Evolutionary conservation across 2,888 invertebrate genomes (phyloP).

Genomic region (Chloroclysta siterata): DNA sequence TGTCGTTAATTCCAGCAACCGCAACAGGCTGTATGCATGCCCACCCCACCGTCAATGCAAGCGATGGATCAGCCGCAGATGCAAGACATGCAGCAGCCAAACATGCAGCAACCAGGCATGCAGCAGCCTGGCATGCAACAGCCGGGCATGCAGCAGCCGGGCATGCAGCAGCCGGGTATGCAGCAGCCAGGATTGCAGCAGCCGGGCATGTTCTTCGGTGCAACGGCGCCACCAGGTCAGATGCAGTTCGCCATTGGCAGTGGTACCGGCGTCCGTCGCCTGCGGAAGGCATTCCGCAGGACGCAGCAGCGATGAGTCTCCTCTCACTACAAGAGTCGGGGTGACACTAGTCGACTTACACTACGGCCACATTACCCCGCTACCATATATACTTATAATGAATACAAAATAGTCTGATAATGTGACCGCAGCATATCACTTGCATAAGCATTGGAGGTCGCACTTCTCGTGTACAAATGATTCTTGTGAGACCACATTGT

Average conservation of each 20-base stretch:
- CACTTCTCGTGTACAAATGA: not conserved
- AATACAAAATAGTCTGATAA: not conserved
- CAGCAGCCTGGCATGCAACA: slow-evolving; percentile 7
- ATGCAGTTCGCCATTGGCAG: slow-evolving; percentile 69
- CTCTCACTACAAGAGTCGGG: not conserved
- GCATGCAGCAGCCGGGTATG: slow-evolving; percentile 17
- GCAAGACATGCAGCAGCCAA: slow-evolving; percentile 21
- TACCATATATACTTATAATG: not conserved
- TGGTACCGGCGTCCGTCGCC: slow-evolving; percentile 50
- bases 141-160: no score
- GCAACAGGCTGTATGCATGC: not conserved
- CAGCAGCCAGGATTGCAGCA: slow-evolving; percentile 27
- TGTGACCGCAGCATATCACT: slow-evolving; percentile 1
- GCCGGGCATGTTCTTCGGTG: slow-evolving; percentile 61
- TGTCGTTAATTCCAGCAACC: slow-evolving; percentile 6
- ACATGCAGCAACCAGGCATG: slow-evolving; percentile 42
- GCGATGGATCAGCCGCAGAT: slow-evolving; percentile 20
- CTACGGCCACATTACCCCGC: slow-evolving; percentile 1
- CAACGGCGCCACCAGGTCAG: slow-evolving; percentile 40
- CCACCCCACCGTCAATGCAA: not conserved
- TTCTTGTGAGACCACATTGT: not conserved
- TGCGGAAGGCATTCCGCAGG: slow-evolving; percentile 70
- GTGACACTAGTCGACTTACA: slow-evolving; percentile 3
- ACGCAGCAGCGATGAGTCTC: slow-evolving; percentile 61
- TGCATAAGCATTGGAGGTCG: not conserved